These are phyloP conservation scores for Probaryconus sp. DNA, from an alignment of 1,140 invertebrate species.

Conservation along the genomic window DNA sequence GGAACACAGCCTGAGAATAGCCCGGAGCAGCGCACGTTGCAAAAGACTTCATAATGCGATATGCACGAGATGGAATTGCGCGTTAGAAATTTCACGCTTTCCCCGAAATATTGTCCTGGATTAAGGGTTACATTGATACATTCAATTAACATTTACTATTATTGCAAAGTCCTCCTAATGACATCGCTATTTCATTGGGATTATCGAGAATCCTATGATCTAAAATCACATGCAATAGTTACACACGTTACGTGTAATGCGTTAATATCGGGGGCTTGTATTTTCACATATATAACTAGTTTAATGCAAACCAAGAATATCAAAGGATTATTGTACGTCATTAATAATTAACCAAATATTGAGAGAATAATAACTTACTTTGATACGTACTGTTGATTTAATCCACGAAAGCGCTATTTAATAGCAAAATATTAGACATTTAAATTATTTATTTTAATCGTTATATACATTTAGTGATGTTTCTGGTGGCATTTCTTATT, in stretches of 20 bases:
- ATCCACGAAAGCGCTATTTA: too few species aligned
- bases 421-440: too few species aligned
- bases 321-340: slow-evolving; percentile 9
- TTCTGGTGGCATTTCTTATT: too few species aligned
- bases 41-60: slow-evolving; percentile 31
- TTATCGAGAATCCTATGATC: slow-evolving; percentile 52
- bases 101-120: slow-evolving; percentile 72
- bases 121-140: slow-evolving; percentile 73
- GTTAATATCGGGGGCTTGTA: slow-evolving; percentile 25
- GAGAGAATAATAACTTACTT: slow-evolving; percentile 2
- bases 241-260: slow-evolving; percentile 8
- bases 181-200: slow-evolving; percentile 70
- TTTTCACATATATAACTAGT: slow-evolving; percentile 17
- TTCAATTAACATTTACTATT: slow-evolving; percentile 75
- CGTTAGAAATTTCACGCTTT: slow-evolving; percentile 67
- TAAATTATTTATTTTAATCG: too few species aligned
- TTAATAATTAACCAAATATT: slow-evolving; percentile 1
- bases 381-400: not conserved
- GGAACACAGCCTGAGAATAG: slow-evolving; percentile 24
- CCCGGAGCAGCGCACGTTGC: slow-evolving; percentile 15
- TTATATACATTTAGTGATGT: too few species aligned
- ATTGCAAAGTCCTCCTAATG: slow-evolving; percentile 52
- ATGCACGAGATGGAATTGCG: not conserved
- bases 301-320: slow-evolving; percentile 14
- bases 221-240: slow-evolving; percentile 44